Percentiles rank a stretch among this genome's conserved stretches.
phyloP scores from a whole-genome alignment of 1,140 invertebrate species.

The Drosophila pruinosa region DNA sequence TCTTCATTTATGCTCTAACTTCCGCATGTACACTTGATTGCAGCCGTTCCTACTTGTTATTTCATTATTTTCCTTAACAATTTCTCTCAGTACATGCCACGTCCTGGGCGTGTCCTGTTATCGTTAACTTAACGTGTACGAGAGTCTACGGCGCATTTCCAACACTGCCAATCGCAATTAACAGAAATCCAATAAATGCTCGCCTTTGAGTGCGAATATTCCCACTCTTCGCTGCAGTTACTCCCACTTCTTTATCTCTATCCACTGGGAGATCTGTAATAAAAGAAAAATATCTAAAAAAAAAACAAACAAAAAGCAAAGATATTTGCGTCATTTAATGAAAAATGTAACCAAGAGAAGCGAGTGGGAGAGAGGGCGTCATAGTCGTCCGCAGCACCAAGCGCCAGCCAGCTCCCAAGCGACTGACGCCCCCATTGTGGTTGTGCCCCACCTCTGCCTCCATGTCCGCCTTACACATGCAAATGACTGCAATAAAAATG shows the following conservation, averaged over 20 bases:
- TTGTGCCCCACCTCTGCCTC: neutral
- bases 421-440: conserved; percentile 45
- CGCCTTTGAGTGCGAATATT: neutral
- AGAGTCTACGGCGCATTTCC: conserved; percentile 39
- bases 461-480: conserved; percentile 50
- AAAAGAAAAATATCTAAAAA: conserved; percentile 27
- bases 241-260: conserved; percentile 10
- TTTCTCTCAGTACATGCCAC: conserved; percentile 17
- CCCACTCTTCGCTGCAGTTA: conserved; percentile 6
- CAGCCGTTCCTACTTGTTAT: no score
- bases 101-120: conserved; percentile 49
- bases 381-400: neutral
- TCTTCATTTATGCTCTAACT: no score
- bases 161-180: conserved; percentile 62
- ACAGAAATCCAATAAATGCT: conserved; percentile 63
- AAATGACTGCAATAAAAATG: conserved; percentile 77
- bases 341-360: conserved; percentile 53
- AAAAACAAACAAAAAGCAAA: neutral
- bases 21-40: no score
- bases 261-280: conserved; percentile 27
- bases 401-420: conserved; percentile 46
- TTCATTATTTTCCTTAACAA: neutral
- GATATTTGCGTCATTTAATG: conserved; percentile 54
- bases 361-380: conserved; percentile 1
- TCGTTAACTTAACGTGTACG: conserved; percentile 54